Evolutionary conservation across 92 coral and sea anemone species (phyloP).

Genomic region (Actinernus sp.): DNA sequence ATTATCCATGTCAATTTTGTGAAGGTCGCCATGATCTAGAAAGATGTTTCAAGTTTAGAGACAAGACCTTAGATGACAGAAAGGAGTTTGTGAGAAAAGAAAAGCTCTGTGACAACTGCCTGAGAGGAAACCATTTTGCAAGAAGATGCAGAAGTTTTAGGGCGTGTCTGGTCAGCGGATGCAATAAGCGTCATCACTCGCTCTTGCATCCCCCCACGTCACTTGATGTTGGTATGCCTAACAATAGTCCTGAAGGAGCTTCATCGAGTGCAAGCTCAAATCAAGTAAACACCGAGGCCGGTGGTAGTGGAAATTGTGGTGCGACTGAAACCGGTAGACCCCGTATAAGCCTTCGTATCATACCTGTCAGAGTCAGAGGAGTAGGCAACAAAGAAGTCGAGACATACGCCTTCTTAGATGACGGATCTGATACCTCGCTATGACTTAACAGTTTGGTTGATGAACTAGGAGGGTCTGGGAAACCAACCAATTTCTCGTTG

Average conservation of each 20-base stretch:
- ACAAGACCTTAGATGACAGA: slow-evolving; percentile 23
- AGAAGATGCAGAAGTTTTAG: slow-evolving; percentile 14
- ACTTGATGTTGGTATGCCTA: too few relatives aligned
- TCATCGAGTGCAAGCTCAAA: not conserved
- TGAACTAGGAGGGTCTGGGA: not conserved
- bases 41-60: slow-evolving; percentile 23
- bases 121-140: slow-evolving; percentile 32
- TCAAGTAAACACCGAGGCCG: not conserved
- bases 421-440: not conserved
- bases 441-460: not conserved
- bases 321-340: not conserved
- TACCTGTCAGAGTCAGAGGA: not conserved
- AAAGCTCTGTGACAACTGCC: slow-evolving; percentile 34
- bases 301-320: not conserved
- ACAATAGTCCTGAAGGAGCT: too few relatives aligned
- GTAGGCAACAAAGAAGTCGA: not conserved
- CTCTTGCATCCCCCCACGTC: slow-evolving; percentile 45
- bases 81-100: slow-evolving; percentile 4
- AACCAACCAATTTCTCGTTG: too few relatives aligned
- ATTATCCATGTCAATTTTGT: too few relatives aligned
- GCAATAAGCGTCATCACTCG: slow-evolving; percentile 31
- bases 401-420: slow-evolving; percentile 3
- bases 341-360: not conserved
- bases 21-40: slow-evolving; percentile 20
- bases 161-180: slow-evolving; percentile 28